These are phyloP conservation scores for Drosophila sordidula DNA, from an alignment of 2,888 invertebrate genomes.

Conservation along the genomic window DNA sequence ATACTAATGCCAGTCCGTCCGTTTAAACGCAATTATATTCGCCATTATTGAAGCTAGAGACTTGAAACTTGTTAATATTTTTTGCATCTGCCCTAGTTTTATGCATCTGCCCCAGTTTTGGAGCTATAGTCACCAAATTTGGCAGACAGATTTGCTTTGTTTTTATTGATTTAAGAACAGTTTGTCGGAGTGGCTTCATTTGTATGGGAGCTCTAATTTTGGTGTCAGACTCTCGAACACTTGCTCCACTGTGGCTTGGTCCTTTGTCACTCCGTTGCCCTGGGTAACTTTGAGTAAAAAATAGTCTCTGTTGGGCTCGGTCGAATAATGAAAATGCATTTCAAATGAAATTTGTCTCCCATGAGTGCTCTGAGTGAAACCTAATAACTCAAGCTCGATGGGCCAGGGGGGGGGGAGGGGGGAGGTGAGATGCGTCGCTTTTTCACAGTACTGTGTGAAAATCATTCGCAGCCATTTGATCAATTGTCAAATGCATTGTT, in stretches of 20 bases:
- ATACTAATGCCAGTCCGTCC: too few relatives aligned
- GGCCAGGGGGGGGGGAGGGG: neutral
- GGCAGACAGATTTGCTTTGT: too few relatives aligned
- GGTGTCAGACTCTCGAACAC: neutral
- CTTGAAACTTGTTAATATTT: too few relatives aligned
- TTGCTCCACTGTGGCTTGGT: conserved; percentile 13
- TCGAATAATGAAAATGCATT: conserved; percentile 54
- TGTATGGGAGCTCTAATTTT: neutral
- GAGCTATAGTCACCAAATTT: too few relatives aligned
- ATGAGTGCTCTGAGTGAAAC: conserved; percentile 21
- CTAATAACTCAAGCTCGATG: conserved; percentile 46
- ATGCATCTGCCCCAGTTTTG: too few relatives aligned
- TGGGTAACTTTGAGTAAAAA: conserved; percentile 36
- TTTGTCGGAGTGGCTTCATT: neutral
- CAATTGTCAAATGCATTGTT: conserved; percentile 15
- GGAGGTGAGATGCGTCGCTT: neutral
- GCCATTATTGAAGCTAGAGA: too few relatives aligned
- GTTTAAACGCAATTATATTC: too few relatives aligned
- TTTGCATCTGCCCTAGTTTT: too few relatives aligned
- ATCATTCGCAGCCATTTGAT: conserved; percentile 20
- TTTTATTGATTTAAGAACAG: neutral
- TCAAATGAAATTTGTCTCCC: conserved; percentile 39
- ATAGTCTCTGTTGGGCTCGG: neutral
- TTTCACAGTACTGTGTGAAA: conserved; percentile 37
- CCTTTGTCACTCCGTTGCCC: conserved; percentile 36